A percentile compares a stretch with the other conserved stretches of the same genome.
These are phyloP conservation scores for Meda fulgida DNA, from an alignment of 2,797 vertebrate species.

Conservation along the genomic window DNA sequence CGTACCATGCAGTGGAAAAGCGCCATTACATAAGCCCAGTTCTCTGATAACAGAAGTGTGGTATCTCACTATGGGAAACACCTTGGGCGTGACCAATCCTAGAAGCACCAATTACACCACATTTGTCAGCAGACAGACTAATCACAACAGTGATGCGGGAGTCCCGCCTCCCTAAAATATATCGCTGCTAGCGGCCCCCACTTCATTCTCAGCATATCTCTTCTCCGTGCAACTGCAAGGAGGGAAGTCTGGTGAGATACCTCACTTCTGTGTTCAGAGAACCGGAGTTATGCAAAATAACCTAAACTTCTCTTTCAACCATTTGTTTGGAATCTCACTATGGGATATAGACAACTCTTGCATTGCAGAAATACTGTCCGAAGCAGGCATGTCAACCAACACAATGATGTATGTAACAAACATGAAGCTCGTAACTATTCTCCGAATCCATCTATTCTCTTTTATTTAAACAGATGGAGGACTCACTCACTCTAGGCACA, in stretches of 20 bases:
- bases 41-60: no score
- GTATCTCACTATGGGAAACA: no score
- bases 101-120: neutral
- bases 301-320: no score
- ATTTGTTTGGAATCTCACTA: no score
- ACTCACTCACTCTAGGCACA: neutral
- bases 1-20: no score
- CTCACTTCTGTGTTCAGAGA: no score
- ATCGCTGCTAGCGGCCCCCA: neutral
- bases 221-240: neutral
- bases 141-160: neutral
- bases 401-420: neutral
- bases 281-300: no score
- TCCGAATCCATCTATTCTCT: no score
- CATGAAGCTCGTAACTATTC: no score
- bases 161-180: neutral
- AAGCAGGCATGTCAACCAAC: neutral
- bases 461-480: no score
- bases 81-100: neutral
- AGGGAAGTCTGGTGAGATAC: no score
- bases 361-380: neutral
- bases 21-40: no score
- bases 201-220: neutral
- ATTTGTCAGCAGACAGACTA: neutral
- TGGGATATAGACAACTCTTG: neutral